Percentiles rank a stretch among this genome's conserved stretches.
These are phyloP conservation scores for Nasonia longicornis DNA, from an alignment of 1,140 invertebrate species.

Conservation along the genomic window DNA sequence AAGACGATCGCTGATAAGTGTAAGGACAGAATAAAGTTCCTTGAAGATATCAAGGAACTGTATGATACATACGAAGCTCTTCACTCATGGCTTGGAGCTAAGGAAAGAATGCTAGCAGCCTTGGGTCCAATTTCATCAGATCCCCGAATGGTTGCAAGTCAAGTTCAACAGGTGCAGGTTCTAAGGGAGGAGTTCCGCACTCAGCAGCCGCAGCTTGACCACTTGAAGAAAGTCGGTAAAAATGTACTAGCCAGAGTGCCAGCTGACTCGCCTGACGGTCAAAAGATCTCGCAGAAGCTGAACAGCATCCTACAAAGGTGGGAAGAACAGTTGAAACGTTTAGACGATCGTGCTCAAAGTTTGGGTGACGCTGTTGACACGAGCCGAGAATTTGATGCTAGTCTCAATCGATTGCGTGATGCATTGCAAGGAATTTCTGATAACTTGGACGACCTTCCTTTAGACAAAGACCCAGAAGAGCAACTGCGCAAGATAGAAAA, in stretches of 20 bases:
- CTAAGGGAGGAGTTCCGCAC: slow-evolving; percentile 91
- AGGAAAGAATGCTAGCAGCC: slow-evolving; percentile 95
- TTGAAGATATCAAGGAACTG: slow-evolving; percentile 93
- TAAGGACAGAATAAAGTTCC: slow-evolving; percentile 86
- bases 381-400: slow-evolving; percentile 90
- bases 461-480: slow-evolving; percentile 87
- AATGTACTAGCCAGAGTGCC: slow-evolving; percentile 80
- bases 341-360: slow-evolving; percentile 86
- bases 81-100: slow-evolving; percentile 88
- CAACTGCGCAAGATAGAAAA: slow-evolving; percentile 88
- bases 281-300: slow-evolving; percentile 77
- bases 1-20: slow-evolving; percentile 86
- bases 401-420: slow-evolving; percentile 82
- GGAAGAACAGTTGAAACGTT: slow-evolving; percentile 81
- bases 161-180: slow-evolving; percentile 91
- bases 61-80: slow-evolving; percentile 89
- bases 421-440: slow-evolving; percentile 88
- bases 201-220: slow-evolving; percentile 89
- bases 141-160: slow-evolving; percentile 92
- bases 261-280: slow-evolving; percentile 79
- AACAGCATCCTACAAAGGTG: slow-evolving; percentile 79
- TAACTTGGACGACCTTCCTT: slow-evolving; percentile 85
- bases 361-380: slow-evolving; percentile 89
- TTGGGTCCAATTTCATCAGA: slow-evolving; percentile 95
- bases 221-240: slow-evolving; percentile 85